Percentiles rank a stretch among this genome's conserved stretches.
phyloP scores from a whole-genome alignment of 2,113 vertebrate species.

The Tetrao urogallus region DNA sequence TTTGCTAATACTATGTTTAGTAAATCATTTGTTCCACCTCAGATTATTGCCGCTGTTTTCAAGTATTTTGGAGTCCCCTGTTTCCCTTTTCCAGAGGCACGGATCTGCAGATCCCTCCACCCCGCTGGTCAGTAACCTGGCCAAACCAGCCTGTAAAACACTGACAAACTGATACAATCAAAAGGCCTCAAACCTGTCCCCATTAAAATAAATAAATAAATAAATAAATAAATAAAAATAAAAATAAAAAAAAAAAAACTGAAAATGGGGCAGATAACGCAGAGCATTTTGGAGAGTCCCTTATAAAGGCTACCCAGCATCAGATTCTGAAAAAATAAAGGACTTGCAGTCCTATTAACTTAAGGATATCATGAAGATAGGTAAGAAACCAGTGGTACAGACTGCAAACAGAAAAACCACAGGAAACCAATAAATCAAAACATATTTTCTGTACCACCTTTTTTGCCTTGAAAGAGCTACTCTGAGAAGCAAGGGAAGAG shows the following conservation, averaged over 20 bases:
- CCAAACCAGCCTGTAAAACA: too few species aligned
- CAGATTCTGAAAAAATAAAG: conserved; percentile 43
- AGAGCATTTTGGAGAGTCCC: conserved; percentile 49
- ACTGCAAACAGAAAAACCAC: conserved; percentile 43
- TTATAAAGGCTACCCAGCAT: not conserved
- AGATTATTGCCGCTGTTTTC: too few species aligned
- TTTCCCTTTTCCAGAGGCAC: too few species aligned
- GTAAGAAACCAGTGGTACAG: conserved; percentile 58
- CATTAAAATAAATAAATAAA: not conserved
- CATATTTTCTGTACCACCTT: conserved; percentile 2
- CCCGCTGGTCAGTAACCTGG: too few species aligned
- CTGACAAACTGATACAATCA: not conserved
- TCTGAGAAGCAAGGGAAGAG: conserved; percentile 19
- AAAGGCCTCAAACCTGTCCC: not conserved
- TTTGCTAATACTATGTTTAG: too few species aligned
- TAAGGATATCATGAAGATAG: conserved; percentile 48
- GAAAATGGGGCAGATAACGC: not conserved
- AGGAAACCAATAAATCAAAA: conserved; percentile 26
- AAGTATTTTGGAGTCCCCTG: too few species aligned
- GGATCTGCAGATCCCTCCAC: too few species aligned
- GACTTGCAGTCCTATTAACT: conserved; percentile 34
- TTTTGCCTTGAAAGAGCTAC: conserved; percentile 39
- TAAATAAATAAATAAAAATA: too few species aligned
- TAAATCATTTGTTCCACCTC: too few species aligned
- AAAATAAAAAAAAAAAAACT: not conserved